Conservation (phyloP, 2,797 vertebrate species). For the Mareca strepera region DNA sequence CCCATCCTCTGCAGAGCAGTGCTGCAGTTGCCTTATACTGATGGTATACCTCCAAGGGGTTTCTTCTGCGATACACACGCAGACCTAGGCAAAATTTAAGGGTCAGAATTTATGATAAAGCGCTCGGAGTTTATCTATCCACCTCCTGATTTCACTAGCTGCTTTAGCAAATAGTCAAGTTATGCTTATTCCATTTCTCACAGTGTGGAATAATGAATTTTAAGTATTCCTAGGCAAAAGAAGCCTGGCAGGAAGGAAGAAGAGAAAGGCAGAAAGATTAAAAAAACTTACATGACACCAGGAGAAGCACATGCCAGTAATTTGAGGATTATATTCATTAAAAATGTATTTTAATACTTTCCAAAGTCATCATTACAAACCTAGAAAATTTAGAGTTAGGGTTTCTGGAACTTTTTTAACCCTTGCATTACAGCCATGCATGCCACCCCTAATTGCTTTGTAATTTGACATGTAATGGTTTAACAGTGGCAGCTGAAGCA, state of each 20-base stretch:
- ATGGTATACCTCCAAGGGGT: background rate
- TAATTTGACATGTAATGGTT: constrained; percentile 7
- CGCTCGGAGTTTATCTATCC: background rate
- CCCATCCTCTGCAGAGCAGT: background rate
- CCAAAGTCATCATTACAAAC: background rate
- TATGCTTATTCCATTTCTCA: background rate
- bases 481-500: constrained; percentile 39
- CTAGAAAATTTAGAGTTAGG: background rate
- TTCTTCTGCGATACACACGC: background rate
- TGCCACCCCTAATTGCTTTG: constrained; percentile 33
- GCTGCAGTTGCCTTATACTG: background rate
- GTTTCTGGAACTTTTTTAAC: constrained; percentile 1
- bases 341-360: background rate
- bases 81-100: background rate
- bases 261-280: background rate
- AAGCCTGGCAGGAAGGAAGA: background rate
- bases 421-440: background rate
- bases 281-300: background rate
- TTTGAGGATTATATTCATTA: background rate
- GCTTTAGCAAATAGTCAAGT: background rate
- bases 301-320: background rate
- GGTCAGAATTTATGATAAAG: background rate
- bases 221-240: background rate
- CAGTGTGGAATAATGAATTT: background rate
- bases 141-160: background rate